Evolutionary conservation across 2,888 invertebrate genomes (phyloP).

Genomic region (Orthonevra nobilis): DNA sequence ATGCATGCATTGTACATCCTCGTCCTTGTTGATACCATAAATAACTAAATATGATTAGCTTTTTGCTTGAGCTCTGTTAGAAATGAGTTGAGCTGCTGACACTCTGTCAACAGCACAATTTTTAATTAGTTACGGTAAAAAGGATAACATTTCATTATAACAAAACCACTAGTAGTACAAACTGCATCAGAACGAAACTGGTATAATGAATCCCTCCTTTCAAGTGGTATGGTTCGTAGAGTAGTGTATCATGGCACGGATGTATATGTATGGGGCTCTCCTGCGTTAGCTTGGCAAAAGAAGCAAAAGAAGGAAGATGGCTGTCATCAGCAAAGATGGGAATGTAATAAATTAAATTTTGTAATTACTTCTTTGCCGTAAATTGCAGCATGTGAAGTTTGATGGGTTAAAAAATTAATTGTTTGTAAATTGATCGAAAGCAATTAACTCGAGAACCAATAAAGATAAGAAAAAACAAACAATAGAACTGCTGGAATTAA

Average conservation of each 20-base stretch:
- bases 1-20: no score
- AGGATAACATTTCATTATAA: conserved; percentile 56
- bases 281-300: conserved; percentile 1
- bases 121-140: conserved; percentile 60
- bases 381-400: conserved; percentile 30
- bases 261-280: not conserved
- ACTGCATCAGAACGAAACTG: conserved; percentile 34
- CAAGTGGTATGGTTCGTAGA: conserved; percentile 8
- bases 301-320: conserved; percentile 35
- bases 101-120: conserved; percentile 66
- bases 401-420: conserved; percentile 51
- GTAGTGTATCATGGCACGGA: not conserved
- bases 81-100: conserved; percentile 65
- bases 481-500: no score
- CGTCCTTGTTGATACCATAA: conserved; percentile 32
- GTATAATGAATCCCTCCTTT: conserved; percentile 36
- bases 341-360: conserved; percentile 67
- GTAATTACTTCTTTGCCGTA: conserved; percentile 56
- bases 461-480: no score
- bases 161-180: conserved; percentile 53
- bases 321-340: conserved; percentile 64
- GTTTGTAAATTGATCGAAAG: conserved; percentile 18
- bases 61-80: conserved; percentile 38
- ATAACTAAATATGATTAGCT: conserved; percentile 66
- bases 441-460: conserved; percentile 44